Evolutionary conservation across 2,888 invertebrate species (phyloP), one percentile per base, ranked within the genome.

Genomic region (Acanthosepion lycidas): DNA sequence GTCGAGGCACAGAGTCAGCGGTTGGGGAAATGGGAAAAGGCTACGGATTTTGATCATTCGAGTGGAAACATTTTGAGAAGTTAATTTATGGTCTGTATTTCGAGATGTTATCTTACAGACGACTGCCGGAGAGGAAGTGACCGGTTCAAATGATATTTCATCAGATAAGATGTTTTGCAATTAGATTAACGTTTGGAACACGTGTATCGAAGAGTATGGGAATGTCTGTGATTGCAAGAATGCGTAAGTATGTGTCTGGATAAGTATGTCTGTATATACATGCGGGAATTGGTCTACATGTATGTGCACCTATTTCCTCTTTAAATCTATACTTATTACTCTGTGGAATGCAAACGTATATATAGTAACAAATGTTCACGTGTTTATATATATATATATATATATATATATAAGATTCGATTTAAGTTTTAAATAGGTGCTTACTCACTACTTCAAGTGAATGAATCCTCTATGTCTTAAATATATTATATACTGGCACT

Each of bases 61-160:
- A 78, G n/a, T 78, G 78, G 78, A 78, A 78, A 78, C 78, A 78
- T 78, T 78, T 78, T 78, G 78, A 78, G 78, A 78, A 78, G 78
- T 78, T 78, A 78, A 78, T 78, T 78, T 78, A 78, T 78, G 78
- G 78, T 78, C 78, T 78, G 78, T 78, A 78, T 78, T 78, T 78
- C 28, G n/a, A 78, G 78, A 78, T 78, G 78, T 15, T 78, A 78
- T 78, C 78, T 78, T n/a, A 15, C n/a, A 78, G 78, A 78, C 78
- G 78, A n/a, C n/a, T 8, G 78, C 5, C 78, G n/a, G 15, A n/a
- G 78, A 78, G 78, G n/a, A 78, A 78, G n/a, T 78, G 78, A 78
- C n/a, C 18, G 78, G 78, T 78, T 78, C 78, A 78, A 78, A 78
- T 78, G 78, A n/a, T 78, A 78, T 78, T 78, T n/a, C 23, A 78